These are phyloP conservation scores for Hyperopisus bebe DNA, from an alignment of 2,113 vertebrate species.

Conservation along the genomic window DNA sequence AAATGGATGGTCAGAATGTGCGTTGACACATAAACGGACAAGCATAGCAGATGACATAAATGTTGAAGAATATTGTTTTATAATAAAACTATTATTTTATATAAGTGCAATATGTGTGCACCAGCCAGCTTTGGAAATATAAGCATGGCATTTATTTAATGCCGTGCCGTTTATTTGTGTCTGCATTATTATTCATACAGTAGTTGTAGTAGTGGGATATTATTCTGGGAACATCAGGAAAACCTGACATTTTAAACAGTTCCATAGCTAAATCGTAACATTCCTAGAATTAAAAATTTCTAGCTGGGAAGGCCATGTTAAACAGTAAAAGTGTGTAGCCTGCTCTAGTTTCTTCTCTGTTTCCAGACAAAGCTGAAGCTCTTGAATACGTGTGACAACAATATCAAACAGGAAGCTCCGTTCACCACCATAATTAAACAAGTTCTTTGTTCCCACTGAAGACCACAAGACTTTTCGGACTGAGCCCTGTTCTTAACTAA, in stretches of 20 bases:
- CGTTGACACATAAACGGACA: too few species aligned
- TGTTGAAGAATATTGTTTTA: not conserved
- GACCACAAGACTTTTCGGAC: not conserved
- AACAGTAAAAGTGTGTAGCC: not conserved
- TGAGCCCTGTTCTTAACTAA: not conserved
- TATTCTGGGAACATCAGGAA: not conserved
- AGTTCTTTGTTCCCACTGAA: not conserved
- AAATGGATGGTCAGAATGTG: too few species aligned
- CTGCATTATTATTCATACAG: not conserved
- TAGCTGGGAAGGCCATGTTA: not conserved
- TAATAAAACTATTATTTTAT: not conserved
- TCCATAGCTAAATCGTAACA: not conserved
- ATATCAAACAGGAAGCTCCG: not conserved
- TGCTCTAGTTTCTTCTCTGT: not conserved
- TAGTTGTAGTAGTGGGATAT: not conserved
- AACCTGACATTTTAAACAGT: not conserved
- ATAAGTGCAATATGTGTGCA: not conserved
- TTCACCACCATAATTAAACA: not conserved
- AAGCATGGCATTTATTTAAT: not conserved
- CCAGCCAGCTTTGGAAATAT: not conserved
- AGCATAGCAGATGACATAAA: not conserved
- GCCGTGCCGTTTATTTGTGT: not conserved
- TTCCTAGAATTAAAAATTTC: not conserved
- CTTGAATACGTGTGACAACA: not conserved
- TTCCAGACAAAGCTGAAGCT: not conserved